Evolutionary conservation across 2,797 vertebrate genomes (phyloP).

Genomic region (Vultur gryphus): DNA sequence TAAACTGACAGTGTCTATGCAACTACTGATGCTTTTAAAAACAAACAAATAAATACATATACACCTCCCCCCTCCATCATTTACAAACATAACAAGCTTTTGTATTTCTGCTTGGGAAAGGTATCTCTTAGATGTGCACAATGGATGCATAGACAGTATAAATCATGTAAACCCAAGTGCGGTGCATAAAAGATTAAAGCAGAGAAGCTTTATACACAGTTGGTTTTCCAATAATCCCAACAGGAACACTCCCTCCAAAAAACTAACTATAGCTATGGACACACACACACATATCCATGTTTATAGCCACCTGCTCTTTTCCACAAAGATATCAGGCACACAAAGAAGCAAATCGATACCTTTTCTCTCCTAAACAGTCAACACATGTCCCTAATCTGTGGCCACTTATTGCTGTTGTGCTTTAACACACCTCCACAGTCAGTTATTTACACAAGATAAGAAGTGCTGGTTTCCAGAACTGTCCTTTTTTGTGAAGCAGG

Average conservation of each 20-base stretch:
- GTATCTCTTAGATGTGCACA: not conserved
- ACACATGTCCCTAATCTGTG: not conserved
- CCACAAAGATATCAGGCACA: not conserved
- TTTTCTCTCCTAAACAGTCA: slow-evolving; percentile 12
- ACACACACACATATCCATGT: not conserved
- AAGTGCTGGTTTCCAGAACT: slow-evolving; percentile 16
- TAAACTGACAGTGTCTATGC: not conserved
- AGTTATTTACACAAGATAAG: slow-evolving; percentile 46
- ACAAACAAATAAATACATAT: not conserved
- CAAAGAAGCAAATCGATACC: slow-evolving; percentile 26
- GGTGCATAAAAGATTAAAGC: not conserved
- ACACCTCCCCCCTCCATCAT: not conserved
- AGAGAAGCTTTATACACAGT: slow-evolving; percentile 1
- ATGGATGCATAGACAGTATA: not conserved
- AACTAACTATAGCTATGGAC: not conserved
- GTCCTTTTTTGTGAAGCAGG: slow-evolving; percentile 15
- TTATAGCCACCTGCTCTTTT: not conserved
- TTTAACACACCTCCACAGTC: slow-evolving; percentile 34
- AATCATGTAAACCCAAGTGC: not conserved
- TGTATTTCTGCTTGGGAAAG: not conserved
- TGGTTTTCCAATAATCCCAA: slow-evolving; percentile 22
- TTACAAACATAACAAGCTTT: not conserved
- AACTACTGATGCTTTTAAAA: not conserved
- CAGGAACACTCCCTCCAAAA: not conserved
- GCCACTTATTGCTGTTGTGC: slow-evolving; percentile 5